Percentiles rank a stretch among this genome's conserved stretches.
Conservation (phyloP, 2,888 invertebrate genomes). For the Eulithis testata region DNA sequence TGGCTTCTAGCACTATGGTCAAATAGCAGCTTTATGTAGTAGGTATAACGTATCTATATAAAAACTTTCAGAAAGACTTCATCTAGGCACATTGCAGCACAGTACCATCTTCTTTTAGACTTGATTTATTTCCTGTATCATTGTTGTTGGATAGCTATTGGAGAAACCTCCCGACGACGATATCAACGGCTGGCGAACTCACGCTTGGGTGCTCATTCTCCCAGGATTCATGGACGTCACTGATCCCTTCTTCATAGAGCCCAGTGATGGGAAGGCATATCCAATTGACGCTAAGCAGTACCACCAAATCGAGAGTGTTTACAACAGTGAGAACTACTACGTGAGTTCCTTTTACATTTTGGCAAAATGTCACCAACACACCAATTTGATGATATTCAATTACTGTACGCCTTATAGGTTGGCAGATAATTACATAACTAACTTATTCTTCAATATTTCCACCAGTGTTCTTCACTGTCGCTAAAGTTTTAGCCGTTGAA, state of each 20-base stretch:
- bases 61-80: too few species aligned
- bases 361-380: not conserved
- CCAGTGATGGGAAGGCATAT: constrained; percentile 89
- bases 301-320: constrained; percentile 92
- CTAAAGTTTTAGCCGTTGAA: too few species aligned
- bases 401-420: too few species aligned
- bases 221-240: constrained; percentile 84
- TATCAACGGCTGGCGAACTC: constrained; percentile 88
- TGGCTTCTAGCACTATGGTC: too few species aligned
- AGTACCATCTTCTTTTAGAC: not conserved
- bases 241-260: constrained; percentile 92
- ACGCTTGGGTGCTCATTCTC: constrained; percentile 93
- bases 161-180: constrained; percentile 87
- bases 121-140: not conserved
- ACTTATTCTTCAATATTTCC: too few species aligned
- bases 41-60: too few species aligned
- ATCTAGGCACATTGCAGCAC: too few species aligned
- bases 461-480: too few species aligned
- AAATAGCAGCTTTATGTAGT: too few species aligned
- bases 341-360: constrained; percentile 60
- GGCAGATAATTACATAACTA: too few species aligned
- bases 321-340: constrained; percentile 95
- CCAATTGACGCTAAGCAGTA: constrained; percentile 86
- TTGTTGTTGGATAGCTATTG: constrained; percentile 75
- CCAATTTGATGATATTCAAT: too few species aligned